These are phyloP conservation scores for Heliconius melpomene DNA, from an alignment of 1,140 invertebrate species.

Conservation along the genomic window DNA sequence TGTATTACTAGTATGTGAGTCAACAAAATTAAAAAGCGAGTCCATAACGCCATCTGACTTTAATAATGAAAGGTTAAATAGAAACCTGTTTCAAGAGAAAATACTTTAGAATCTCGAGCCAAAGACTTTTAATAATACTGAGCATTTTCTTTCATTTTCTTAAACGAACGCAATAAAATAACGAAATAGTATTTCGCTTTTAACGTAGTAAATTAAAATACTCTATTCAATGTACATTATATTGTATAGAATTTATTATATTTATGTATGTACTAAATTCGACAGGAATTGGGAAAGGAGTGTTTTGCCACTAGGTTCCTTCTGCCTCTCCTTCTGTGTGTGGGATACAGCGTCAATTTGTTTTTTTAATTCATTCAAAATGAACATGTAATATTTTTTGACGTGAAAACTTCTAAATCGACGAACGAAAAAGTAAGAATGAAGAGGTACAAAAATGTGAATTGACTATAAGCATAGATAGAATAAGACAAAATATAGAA, in stretches of 20 bases:
- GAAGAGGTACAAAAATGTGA: too few relatives aligned
- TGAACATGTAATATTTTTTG: background rate
- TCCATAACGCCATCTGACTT: background rate
- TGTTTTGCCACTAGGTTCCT: too few relatives aligned
- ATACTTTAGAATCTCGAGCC: background rate
- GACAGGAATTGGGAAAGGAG: too few relatives aligned
- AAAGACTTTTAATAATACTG: conserved; percentile 4
- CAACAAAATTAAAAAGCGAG: conserved; percentile 1
- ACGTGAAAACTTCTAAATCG: too few relatives aligned
- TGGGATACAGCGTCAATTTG: too few relatives aligned
- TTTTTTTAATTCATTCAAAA: background rate
- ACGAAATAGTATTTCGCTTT: background rate
- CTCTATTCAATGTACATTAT: background rate
- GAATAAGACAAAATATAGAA: too few relatives aligned
- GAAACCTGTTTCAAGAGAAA: background rate
- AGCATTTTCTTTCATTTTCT: conserved; percentile 9
- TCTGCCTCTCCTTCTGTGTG: too few relatives aligned
- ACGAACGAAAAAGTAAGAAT: too few relatives aligned
- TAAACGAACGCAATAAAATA: conserved; percentile 7
- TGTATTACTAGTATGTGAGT: background rate
- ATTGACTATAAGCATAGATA: too few relatives aligned
- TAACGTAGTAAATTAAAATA: background rate
- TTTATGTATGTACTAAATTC: background rate
- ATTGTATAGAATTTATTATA: background rate
- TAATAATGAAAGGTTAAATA: background rate